phyloP scores from a whole-genome alignment of 2,888 invertebrate genomes.

The Xestia rhomboidea region DNA sequence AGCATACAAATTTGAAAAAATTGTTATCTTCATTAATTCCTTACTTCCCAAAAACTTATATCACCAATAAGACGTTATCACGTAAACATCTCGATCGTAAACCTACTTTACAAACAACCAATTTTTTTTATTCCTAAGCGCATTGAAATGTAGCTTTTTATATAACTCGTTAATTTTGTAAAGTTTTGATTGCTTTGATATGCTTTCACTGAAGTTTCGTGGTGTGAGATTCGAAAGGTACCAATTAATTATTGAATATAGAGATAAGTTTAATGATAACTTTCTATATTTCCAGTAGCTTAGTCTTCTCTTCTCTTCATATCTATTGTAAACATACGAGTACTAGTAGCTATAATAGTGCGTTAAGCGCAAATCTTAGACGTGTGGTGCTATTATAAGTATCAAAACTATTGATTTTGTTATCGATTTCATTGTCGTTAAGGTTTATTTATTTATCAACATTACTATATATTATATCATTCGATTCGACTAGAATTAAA shows the following conservation, averaged over 20 bases:
- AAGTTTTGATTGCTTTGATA: conserved; percentile 41
- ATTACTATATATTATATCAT: conserved; percentile 3
- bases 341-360: conserved; percentile 54
- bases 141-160: conserved; percentile 54
- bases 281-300: conserved; percentile 70
- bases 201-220: conserved; percentile 47
- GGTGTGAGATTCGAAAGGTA: conserved; percentile 63
- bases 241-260: conserved; percentile 62
- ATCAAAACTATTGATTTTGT: conserved; percentile 51
- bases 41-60: too few species aligned
- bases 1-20: too few species aligned
- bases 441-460: neutral
- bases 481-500: conserved; percentile 12
- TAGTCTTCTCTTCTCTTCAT: conserved; percentile 74
- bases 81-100: too few species aligned
- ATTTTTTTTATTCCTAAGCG: conserved; percentile 7
- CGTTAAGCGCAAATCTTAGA: conserved; percentile 73
- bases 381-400: conserved; percentile 84
- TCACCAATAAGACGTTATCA: too few species aligned
- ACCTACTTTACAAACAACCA: too few species aligned
- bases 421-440: conserved; percentile 16
- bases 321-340: conserved; percentile 71
- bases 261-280: conserved; percentile 59
- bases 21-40: too few species aligned
- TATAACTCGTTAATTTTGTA: conserved; percentile 14